Percentiles rank a stretch among this genome's conserved stretches.
phyloP scores from a whole-genome alignment of 1,140 invertebrate species.

The Lycorma delicatula region DNA sequence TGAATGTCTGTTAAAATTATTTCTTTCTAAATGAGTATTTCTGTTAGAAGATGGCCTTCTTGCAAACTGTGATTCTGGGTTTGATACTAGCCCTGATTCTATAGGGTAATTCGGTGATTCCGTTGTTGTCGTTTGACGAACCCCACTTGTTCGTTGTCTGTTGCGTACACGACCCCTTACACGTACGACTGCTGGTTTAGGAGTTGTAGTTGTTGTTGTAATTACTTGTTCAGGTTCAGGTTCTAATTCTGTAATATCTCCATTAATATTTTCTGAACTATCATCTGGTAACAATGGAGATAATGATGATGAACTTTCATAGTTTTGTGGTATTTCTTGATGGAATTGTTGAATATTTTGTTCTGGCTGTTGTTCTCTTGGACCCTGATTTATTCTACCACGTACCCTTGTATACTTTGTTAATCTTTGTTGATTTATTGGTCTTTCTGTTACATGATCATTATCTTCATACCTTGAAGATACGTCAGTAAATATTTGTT shows the following conservation, averaged over 20 bases:
- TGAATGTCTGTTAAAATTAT: not conserved
- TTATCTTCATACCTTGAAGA: not conserved
- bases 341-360: not conserved
- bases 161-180: slow-evolving; percentile 12
- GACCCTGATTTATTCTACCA: not conserved
- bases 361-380: not conserved
- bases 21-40: too few species aligned
- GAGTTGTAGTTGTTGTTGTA: not conserved
- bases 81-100: too few species aligned
- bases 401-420: slow-evolving; percentile 7
- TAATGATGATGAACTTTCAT: too few species aligned
- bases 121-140: slow-evolving; percentile 6
- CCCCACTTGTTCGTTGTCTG: slow-evolving; percentile 4
- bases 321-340: too few species aligned
- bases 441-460: not conserved
- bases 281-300: too few species aligned
- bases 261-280: too few species aligned
- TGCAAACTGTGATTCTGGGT: too few species aligned
- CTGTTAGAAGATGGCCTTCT: too few species aligned
- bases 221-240: not conserved
- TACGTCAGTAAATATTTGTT: not conserved
- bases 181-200: slow-evolving; percentile 5
- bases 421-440: slow-evolving; percentile 10
- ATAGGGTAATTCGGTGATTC: slow-evolving; percentile 14
- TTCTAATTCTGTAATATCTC: not conserved